A percentile compares a stretch with the other conserved stretches of the same genome.
These are phyloP conservation scores for Halcyon leucocephala DNA, from an alignment of 2,797 vertebrate species.

Conservation along the genomic window DNA sequence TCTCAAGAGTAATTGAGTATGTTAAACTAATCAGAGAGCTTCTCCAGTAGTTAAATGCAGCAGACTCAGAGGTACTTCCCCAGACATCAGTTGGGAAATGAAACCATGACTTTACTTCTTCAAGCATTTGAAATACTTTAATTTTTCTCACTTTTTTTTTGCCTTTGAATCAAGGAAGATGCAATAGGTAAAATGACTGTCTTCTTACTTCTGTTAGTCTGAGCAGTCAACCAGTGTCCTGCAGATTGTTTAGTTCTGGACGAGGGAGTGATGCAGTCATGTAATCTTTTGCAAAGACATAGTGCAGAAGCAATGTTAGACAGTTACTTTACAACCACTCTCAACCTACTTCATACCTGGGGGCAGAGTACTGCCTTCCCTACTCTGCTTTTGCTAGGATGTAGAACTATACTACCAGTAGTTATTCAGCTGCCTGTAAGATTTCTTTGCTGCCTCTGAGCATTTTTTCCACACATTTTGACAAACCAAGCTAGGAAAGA, in stretches of 20 bases:
- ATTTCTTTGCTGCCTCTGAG: neutral
- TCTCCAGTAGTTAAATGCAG: neutral
- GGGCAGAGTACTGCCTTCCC: neutral
- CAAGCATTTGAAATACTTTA: neutral
- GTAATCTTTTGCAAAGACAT: neutral
- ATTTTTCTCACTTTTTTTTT: fast-evolving
- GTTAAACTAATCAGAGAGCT: neutral
- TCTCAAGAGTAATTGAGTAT: neutral
- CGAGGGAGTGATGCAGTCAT: fast-evolving
- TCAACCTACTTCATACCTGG: neutral
- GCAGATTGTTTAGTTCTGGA: neutral
- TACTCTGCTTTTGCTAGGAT: neutral
- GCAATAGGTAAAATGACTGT: neutral
- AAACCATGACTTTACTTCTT: neutral
- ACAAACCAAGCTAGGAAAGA: neutral
- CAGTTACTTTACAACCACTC: neutral
- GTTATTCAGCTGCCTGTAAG: neutral
- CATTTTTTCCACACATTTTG: neutral
- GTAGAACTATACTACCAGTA: neutral
- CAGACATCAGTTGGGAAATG: neutral
- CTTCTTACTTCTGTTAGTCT: neutral
- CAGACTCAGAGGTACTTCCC: neutral
- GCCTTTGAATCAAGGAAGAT: neutral
- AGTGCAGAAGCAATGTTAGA: neutral
- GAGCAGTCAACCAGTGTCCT: neutral